Evolutionary conservation across 1,140 invertebrate species (phyloP).

Genomic region (Atta texana): DNA sequence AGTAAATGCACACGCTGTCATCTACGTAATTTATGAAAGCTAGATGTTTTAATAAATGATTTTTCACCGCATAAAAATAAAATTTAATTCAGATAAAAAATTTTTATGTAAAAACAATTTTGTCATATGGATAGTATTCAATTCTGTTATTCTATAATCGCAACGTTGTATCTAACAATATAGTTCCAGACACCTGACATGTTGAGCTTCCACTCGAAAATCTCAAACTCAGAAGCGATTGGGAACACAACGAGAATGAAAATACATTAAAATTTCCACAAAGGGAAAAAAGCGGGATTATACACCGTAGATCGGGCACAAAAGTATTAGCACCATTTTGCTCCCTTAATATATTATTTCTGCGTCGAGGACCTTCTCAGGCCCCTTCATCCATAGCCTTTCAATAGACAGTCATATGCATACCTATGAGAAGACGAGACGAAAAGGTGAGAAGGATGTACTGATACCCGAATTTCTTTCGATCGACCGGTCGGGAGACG

Average conservation of each 20-base stretch:
- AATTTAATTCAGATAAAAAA: background rate
- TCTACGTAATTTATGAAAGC: background rate
- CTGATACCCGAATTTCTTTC: conserved; percentile 67
- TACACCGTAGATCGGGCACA: conserved; percentile 72
- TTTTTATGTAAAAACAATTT: background rate
- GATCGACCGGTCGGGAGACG: conserved; percentile 61
- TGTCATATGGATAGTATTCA: background rate
- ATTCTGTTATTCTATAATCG: background rate
- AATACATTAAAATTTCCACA: conserved; percentile 79
- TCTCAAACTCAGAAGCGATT: conserved; percentile 19
- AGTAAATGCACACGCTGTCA: background rate
- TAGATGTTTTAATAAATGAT: background rate
- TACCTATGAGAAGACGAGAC: conserved; percentile 63
- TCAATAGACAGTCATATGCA: conserved; percentile 80
- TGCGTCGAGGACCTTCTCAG: conserved; percentile 74
- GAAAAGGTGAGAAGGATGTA: conserved; percentile 48
- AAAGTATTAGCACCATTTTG: conserved; percentile 84
- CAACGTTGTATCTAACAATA: background rate
- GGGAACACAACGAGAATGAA: conserved; percentile 62
- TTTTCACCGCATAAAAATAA: background rate
- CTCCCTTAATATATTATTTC: conserved; percentile 85
- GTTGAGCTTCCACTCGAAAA: conserved; percentile 31
- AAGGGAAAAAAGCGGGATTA: conserved; percentile 80
- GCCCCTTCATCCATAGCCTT: conserved; percentile 76
- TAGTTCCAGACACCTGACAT: background rate